These are phyloP conservation scores for Oreochromis niloticus DNA, from an alignment of 2,113 vertebrate species.

Conservation along the genomic window DNA sequence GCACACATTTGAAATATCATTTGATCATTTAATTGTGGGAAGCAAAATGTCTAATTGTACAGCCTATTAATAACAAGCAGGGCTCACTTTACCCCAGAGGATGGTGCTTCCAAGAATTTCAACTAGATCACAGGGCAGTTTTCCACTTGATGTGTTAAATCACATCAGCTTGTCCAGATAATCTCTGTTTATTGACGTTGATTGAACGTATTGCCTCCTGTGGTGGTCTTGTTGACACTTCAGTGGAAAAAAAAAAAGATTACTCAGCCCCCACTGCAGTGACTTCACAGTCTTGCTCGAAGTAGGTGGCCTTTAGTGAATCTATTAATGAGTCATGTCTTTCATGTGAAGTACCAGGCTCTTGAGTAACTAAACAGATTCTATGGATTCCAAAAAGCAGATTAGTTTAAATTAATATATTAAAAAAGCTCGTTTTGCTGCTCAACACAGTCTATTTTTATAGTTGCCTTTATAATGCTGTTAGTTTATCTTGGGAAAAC, in stretches of 20 bases:
- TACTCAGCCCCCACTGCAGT: neutral
- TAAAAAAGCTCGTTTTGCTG: neutral
- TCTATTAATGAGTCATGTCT: neutral
- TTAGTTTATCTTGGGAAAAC: neutral
- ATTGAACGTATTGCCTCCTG: neutral
- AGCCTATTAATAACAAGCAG: neutral
- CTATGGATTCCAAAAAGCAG: neutral
- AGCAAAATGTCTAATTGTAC: neutral
- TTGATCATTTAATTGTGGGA: neutral
- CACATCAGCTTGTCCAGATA: neutral
- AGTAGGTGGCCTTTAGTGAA: neutral
- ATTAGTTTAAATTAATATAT: neutral
- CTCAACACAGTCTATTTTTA: neutral
- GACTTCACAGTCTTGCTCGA: neutral
- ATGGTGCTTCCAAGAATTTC: neutral
- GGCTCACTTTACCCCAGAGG: neutral
- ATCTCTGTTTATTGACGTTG: neutral
- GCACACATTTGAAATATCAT: neutral
- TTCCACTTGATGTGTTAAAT: neutral
- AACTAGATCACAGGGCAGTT: neutral
- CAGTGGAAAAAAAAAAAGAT: neutral
- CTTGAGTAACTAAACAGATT: neutral
- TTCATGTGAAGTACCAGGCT: neutral
- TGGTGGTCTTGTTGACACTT: neutral
- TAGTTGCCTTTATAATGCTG: neutral